Base-by-base conservation (phyloP, 2,888 invertebrate species). In the Eupithecia subfuscata region DNA sequence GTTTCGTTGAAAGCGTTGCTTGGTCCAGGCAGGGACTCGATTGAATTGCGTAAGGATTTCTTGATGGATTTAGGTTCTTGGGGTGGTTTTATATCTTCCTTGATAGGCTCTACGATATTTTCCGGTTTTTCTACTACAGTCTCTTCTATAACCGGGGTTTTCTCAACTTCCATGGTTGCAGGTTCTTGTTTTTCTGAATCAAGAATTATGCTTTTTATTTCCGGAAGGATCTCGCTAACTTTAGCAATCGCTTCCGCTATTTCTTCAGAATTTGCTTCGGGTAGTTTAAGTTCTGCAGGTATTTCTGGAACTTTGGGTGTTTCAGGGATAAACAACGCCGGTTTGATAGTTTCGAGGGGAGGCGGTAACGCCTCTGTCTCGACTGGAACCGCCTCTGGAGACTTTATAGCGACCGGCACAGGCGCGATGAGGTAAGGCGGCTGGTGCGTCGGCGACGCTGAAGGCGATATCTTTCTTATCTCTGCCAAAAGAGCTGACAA, bases 1-100 rank as follows among this genome's bases (percentile, higher is more conserved):
- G 96, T 95, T 81, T 96, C 95, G 43, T 85, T 86, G 5, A 95
- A 80, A 1, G 85, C 84, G 75, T 87, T 91, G 80, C 94, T 94
- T 0, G 95, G 93, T 1, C 94, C 94, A 0, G 94, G 87, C 68
- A 87, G 86, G 76, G 80, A 86, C 80, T 91, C 92, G 0, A 87
- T 86, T 0, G 91, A 91, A 73, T 87, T 89, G 16, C 92, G 86
- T 40, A 88, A 86, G 0, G 91, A 89, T 83, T 92, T 91, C 75
- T 87, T 88, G 0, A 78, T 78, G 14, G 84, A 81, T 71, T 84
- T 88, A 9, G 75, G 64, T 43, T 79, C 73, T 79, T 85, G 86
- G n/a, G 75, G 75, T 70, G 83, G 82, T 37, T 81, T 79, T 14
- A 75, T 70, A 43, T 84, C 84, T 48, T 77, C 78, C 74, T 78